Percentiles rank a stretch among this genome's conserved stretches.
phyloP scores from a whole-genome alignment of 2,888 invertebrate genomes.

The Brachyopa scutellaris region DNA sequence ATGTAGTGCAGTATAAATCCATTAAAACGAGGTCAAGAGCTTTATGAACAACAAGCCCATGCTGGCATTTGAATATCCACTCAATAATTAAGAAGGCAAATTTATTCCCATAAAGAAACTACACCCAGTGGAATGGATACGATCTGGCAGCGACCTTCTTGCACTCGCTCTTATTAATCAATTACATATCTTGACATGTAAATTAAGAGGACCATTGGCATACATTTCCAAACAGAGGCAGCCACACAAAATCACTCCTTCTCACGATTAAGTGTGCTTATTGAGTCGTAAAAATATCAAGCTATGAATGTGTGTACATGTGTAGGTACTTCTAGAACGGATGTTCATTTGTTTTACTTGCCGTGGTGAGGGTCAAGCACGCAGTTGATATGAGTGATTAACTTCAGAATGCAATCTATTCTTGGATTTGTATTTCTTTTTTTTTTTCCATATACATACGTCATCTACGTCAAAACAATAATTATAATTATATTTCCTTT shows the following conservation, averaged over 20 bases:
- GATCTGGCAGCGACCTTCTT: no score
- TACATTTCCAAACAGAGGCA: neutral
- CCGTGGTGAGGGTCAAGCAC: conserved; percentile 13
- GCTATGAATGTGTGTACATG: neutral
- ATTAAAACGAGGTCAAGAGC: neutral
- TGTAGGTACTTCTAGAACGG: neutral
- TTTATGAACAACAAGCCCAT: neutral
- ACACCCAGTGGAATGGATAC: conserved; percentile 8
- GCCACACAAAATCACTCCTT: neutral
- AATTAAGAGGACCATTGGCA: conserved; percentile 38
- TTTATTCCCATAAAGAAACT: neutral
- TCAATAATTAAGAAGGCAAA: neutral
- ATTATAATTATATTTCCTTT: neutral
- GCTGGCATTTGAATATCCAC: neutral
- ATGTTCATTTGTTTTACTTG: no score
- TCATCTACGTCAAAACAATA: neutral
- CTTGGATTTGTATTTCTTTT: conserved; percentile 2
- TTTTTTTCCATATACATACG: conserved; percentile 10
- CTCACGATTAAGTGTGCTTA: conserved; percentile 7
- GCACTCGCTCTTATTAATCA: conserved; percentile 56
- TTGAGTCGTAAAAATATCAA: neutral
- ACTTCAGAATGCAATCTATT: conserved; percentile 43
- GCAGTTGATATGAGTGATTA: conserved; percentile 33
- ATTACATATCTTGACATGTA: conserved; percentile 58
- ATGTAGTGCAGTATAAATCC: neutral